Conservation (phyloP, 2,797 vertebrate genomes). For the Pogoniulus pusillus region DNA sequence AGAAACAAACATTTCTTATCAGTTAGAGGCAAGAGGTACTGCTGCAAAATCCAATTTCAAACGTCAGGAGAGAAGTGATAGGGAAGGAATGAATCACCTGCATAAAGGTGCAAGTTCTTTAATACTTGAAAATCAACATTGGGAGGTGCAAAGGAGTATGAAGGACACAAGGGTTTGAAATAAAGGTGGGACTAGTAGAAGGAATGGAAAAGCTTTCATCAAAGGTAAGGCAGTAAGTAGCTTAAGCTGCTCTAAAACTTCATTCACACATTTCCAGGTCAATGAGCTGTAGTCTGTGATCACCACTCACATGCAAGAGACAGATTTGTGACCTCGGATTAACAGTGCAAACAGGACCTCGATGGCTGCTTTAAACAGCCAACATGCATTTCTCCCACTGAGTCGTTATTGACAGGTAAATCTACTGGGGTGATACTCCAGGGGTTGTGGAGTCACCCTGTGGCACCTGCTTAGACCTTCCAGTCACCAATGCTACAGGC, state of each 20-base stretch:
- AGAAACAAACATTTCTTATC: slow-evolving; percentile 44
- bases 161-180: not conserved
- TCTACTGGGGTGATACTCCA: not conserved
- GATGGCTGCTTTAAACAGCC: not conserved
- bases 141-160: not conserved
- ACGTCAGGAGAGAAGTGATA: slow-evolving; percentile 36
- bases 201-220: not conserved
- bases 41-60: slow-evolving; percentile 56
- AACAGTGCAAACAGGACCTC: not conserved
- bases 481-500: too few species aligned
- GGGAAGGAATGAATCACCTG: slow-evolving; percentile 28
- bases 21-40: slow-evolving; percentile 25
- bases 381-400: not conserved
- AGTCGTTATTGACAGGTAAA: not conserved
- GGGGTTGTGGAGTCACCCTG: not conserved
- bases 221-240: not conserved
- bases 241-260: not conserved
- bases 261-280: not conserved
- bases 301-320: not conserved
- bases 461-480: not conserved
- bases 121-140: not conserved
- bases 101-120: not conserved
- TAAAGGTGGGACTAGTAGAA: not conserved
- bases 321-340: not conserved
- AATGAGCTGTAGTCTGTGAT: not conserved